Evolutionary conservation across 1,140 invertebrate genomes (phyloP), one percentile per base, ranked within the genome.

Genomic region (Tetragnatha versicolor): DNA sequence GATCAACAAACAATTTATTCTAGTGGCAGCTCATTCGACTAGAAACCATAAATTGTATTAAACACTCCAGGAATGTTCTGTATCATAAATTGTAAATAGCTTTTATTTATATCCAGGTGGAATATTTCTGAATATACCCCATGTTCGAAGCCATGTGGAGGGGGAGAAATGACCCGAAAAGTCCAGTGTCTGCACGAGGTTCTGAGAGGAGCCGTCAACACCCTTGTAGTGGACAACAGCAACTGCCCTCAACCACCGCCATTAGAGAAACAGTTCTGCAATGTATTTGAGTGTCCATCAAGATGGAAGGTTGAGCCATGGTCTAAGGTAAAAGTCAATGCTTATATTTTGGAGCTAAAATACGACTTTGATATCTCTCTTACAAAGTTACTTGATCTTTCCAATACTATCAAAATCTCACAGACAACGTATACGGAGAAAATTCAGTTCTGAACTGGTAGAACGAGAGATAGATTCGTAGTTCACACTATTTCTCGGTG

Each of bases 161-260:
- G 96, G 47, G 97, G 97, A 0, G 69, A 84, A 27, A 86, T 88
- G 83, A 85, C 82, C 9, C 82, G 89, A n/a, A 80, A 84, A 42
- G 88, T 90, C 3, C 93, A 91, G 78, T 98, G 97, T 86, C 94
- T 98, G 82, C 96, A 98, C 84, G 94, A 97, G 86, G 92, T 95
- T 9, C 94, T 93, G 6, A 73, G 80, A 25, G 93, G 93, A 29
- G 90, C 91, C 22, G 91, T 92, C 37, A 97, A 95, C 85, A 94
- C 93, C 0, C 91, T 97, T 20, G 89, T 93, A 1, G 92, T 98
- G 22, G 93, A 94, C 1, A 93, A 94, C 86, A 91, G 91, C 83
- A 93, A 94, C 90, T 98, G 96, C 84, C 93, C 94, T 0, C 91
- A 95, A 83, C 93, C 93, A 3, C 90, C 91, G 3, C 95, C 96